These are phyloP conservation scores for Psylliodes chrysocephalus DNA, from an alignment of 2,888 invertebrate genomes.

Conservation along the genomic window DNA sequence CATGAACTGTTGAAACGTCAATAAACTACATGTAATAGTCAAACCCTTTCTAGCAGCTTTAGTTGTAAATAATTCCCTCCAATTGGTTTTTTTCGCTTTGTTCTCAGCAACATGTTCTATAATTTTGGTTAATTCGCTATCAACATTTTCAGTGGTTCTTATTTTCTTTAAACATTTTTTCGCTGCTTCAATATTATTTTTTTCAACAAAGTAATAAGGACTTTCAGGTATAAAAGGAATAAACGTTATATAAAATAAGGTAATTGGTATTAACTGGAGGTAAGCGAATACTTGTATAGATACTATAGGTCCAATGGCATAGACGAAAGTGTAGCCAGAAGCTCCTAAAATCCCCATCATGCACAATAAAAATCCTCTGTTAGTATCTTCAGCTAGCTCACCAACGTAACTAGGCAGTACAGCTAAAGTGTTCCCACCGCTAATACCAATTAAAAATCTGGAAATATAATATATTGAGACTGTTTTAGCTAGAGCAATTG, in stretches of 20 bases:
- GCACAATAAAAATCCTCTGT: conserved; percentile 85
- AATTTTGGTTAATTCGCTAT: conserved; percentile 6
- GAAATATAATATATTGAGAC: conserved; percentile 68
- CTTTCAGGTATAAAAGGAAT: conserved; percentile 85
- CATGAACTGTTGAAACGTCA: conserved; percentile 84
- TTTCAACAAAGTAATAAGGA: conserved; percentile 75
- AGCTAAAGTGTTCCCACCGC: conserved; percentile 76
- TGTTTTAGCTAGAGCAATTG: conserved; percentile 69
- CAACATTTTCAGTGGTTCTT: conserved; percentile 64
- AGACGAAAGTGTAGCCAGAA: conserved; percentile 74
- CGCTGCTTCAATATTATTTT: conserved; percentile 72
- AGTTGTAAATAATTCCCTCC: conserved; percentile 64
- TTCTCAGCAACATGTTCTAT: conserved; percentile 11
- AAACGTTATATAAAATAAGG: conserved; percentile 67
- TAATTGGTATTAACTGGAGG: conserved; percentile 66
- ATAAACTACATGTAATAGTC: conserved; percentile 77
- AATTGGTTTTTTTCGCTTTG: conserved; percentile 45
- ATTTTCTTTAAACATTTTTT: conserved; percentile 72
- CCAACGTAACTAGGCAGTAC: conserved; percentile 87
- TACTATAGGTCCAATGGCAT: conserved; percentile 77
- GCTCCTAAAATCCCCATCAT: conserved; percentile 80
- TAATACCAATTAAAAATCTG: conserved; percentile 71
- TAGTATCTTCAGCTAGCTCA: conserved; percentile 83
- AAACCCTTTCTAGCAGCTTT: conserved; percentile 80
- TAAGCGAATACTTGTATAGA: conserved; percentile 72